Evolutionary conservation across 2,888 invertebrate species (phyloP), one percentile per base, ranked within the genome.

Genomic region (Drosophila picticornis): DNA sequence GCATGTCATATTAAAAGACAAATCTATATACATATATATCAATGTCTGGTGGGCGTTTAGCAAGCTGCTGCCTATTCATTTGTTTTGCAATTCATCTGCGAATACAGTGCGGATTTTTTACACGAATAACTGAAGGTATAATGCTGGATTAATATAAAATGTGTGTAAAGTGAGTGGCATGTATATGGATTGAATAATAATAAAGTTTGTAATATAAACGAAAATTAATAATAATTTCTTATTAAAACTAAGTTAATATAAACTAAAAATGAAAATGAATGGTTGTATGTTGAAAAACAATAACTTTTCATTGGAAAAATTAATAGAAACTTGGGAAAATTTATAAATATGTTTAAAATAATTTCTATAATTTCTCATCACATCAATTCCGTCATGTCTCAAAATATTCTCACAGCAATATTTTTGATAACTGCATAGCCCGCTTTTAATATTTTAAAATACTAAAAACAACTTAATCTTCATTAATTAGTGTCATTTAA

Each of bases 11-110:
- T 55, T 27, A 55, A 43, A 16, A 25, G 13, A 25, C 9, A 46
- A 13, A 22, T 46, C 4, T 4, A 19, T 31, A 36, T 36, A 66
- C 16, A 68, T 11, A 31, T 31, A 40, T 60, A 58, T 46, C 31
- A 62, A 62, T 58, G 29, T 66, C 50, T 53, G 1, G 88, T 82
- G 77, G 88, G 85, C 88, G 88, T 88, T 58, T 38, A 11, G 40
- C 43, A 60, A 52, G 29, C 62, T 38, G 58, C 48, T 72, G 64
- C 66, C 71, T 68, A 75, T 78, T 78, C 71, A 83, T 59, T 82
- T 82, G 57, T 58, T 70, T 66, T 69, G 58, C 56, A 72, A 48
- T 66, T 75, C 52, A 55, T 57, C 50, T 61, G 56, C 53, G 29
- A 34, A 48, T 67, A 80, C 63, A 72, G 77, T 77, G 43, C 16